A percentile compares a stretch with the other conserved stretches of the same genome.
These are phyloP conservation scores for Pantherophis guttatus DNA, from an alignment of 2,113 vertebrate species.

Conservation along the genomic window DNA sequence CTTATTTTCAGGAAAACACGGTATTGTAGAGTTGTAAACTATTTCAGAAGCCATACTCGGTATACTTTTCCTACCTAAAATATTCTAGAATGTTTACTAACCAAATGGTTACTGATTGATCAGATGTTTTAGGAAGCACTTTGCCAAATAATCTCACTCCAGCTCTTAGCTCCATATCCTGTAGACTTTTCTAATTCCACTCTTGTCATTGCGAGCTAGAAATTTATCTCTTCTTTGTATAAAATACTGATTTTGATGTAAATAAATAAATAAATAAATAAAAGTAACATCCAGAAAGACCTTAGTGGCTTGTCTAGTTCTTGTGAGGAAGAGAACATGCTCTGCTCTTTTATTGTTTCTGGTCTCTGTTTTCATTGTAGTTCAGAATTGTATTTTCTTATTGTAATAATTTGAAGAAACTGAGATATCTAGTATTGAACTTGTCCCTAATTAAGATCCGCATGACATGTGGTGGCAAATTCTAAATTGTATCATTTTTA, in stretches of 20 bases:
- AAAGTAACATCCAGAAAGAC: neutral
- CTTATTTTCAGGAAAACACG: too few species aligned
- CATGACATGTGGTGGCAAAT: neutral
- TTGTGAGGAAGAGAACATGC: neutral
- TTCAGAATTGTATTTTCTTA: neutral
- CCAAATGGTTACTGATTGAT: neutral
- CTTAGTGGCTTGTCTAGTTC: neutral
- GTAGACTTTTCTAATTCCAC: neutral
- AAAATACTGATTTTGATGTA: neutral
- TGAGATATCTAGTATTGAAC: neutral
- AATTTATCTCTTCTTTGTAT: neutral
- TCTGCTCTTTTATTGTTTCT: neutral
- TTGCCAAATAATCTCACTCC: neutral
- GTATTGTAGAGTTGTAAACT: neutral
- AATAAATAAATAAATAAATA: neutral
- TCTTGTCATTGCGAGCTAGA: neutral
- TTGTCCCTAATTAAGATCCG: neutral
- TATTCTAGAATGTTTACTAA: neutral
- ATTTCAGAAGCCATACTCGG: neutral
- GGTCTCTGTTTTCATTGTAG: neutral
- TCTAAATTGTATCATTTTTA: neutral
- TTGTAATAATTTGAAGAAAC: neutral
- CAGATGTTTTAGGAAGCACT: neutral
- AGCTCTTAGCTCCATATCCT: neutral
- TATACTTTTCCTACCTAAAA: neutral